A percentile compares a stretch with the other conserved stretches of the same genome.
Evolutionary conservation across 2,797 vertebrate species (phyloP).

Genomic region (Xenops minutus): DNA sequence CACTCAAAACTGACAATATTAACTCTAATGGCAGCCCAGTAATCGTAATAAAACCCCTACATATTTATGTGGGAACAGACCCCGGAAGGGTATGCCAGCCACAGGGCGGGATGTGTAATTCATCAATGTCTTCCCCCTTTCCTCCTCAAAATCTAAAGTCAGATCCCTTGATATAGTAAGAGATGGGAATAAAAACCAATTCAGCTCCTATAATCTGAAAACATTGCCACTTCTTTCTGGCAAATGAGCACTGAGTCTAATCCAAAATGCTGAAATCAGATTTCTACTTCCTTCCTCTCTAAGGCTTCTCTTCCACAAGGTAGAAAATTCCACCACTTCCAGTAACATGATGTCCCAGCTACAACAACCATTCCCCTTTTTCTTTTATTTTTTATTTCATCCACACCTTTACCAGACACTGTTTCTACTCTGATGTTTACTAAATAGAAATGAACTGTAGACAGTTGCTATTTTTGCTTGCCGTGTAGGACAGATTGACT

Average conservation of each 20-base stretch:
- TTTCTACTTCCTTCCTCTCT: background rate
- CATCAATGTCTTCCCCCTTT: background rate
- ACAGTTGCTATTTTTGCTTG: background rate
- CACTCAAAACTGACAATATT: background rate
- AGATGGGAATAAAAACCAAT: background rate
- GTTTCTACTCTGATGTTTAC: background rate
- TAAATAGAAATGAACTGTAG: background rate
- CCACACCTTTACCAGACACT: background rate
- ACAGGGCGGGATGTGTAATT: background rate
- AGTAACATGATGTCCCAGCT: background rate
- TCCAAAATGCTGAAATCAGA: background rate
- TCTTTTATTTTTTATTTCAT: background rate
- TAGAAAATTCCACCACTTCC: background rate
- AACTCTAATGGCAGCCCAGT: background rate
- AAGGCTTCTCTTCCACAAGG: background rate
- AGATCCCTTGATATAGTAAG: background rate
- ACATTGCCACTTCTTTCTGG: background rate
- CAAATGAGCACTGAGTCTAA: background rate
- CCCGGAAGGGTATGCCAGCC: background rate
- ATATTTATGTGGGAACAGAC: background rate
- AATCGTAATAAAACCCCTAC: background rate
- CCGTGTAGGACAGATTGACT: background rate
- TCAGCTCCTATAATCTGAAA: background rate
- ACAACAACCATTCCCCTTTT: background rate
- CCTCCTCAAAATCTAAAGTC: background rate